phyloP scores from a whole-genome alignment of 2,888 invertebrate species.

The Trichopria drosophilae region DNA sequence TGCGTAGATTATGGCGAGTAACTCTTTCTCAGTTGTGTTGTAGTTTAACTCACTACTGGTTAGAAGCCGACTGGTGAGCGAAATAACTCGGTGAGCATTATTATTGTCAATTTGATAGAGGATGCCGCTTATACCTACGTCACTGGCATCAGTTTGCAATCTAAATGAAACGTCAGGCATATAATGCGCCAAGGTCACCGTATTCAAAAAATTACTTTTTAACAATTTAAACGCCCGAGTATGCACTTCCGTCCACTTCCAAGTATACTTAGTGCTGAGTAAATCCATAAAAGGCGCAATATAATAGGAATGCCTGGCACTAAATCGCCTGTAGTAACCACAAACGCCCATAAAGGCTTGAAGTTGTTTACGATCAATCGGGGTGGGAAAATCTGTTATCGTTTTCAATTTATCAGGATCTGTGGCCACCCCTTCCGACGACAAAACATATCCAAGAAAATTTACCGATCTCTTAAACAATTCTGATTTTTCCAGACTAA shows the following conservation, averaged over 20 bases:
- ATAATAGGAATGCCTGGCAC: not conserved
- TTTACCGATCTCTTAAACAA: conserved; percentile 1
- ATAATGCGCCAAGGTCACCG: not conserved
- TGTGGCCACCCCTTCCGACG: not conserved
- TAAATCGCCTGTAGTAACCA: no score
- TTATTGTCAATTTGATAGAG: conserved; percentile 4
- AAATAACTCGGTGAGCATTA: not conserved
- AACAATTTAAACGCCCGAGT: conserved; percentile 1
- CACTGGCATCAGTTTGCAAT: conserved; percentile 7
- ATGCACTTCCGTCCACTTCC: conserved; percentile 4
- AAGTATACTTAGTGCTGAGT: conserved; percentile 1
- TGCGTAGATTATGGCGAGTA: no score
- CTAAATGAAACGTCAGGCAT: conserved; percentile 10
- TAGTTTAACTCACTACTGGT: conserved; percentile 3
- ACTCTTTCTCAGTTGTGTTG: conserved; percentile 4
- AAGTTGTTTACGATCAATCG: not conserved
- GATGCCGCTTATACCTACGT: conserved; percentile 6
- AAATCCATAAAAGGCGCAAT: conserved; percentile 4
- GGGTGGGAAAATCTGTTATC: conserved; percentile 5
- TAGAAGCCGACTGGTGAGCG: not conserved
- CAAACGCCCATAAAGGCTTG: conserved; percentile 3
- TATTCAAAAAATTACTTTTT: conserved; percentile 6
- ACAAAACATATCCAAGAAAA: conserved; percentile 7
- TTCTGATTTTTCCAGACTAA: no score
- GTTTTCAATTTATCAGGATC: conserved; percentile 4